Conservation (phyloP, 2,888 invertebrate species). For the Nowickia ferox region DNA sequence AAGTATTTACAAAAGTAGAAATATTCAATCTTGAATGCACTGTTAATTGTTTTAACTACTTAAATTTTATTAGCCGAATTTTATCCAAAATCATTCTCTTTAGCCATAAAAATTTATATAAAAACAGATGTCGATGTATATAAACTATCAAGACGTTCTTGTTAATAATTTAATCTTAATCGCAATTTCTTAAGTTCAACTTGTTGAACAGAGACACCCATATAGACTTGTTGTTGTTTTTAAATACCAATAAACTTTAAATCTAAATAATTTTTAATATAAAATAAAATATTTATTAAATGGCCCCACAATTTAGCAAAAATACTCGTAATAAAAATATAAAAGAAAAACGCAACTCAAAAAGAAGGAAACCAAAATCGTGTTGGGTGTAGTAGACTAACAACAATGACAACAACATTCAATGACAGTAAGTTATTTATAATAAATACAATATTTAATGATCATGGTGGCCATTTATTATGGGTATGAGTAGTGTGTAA, state of each 20-base stretch:
- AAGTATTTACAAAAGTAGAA: no score
- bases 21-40: no score
- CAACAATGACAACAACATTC: constrained; percentile 18
- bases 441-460: constrained; percentile 50
- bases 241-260: constrained; percentile 17
- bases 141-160: neutral
- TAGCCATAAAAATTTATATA: neutral
- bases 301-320: constrained; percentile 19
- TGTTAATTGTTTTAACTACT: no score
- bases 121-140: neutral
- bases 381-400: constrained; percentile 28
- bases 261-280: constrained; percentile 24
- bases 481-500: constrained; percentile 15
- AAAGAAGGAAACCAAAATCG: constrained; percentile 19
- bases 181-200: neutral
- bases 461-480: constrained; percentile 66
- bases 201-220: neutral
- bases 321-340: no score
- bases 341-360: neutral
- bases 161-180: neutral
- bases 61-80: no score
- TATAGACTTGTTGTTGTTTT: neutral
- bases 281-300: constrained; percentile 17
- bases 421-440: constrained; percentile 44
- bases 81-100: no score